A percentile compares a stretch with the other conserved stretches of the same genome.
phyloP scores from a whole-genome alignment of 2,113 vertebrate genomes.

The Cyprinodon variegatus region DNA sequence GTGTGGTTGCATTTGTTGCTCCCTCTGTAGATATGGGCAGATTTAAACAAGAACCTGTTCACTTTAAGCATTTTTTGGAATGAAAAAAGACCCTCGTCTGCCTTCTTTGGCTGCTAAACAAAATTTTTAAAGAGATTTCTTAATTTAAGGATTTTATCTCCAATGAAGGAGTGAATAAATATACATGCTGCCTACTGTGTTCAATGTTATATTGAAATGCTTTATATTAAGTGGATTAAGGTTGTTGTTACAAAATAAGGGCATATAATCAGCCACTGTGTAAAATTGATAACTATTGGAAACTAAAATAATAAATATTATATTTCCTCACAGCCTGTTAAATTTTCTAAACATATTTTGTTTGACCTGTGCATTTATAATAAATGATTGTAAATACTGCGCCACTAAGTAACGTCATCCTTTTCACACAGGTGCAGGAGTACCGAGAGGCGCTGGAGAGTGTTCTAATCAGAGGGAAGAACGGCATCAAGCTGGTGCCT shows the following conservation, averaged over 20 bases:
- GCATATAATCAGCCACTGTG: background rate
- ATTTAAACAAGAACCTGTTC: no score
- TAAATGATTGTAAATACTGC: background rate
- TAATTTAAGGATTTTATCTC: no score
- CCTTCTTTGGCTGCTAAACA: no score
- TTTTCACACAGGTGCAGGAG: conserved; percentile 89
- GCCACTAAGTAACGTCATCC: conserved; percentile 7
- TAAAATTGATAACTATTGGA: background rate
- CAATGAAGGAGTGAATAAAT: no score
- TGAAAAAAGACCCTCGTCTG: no score
- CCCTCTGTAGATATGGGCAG: no score
- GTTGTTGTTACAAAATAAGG: background rate
- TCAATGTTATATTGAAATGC: no score
- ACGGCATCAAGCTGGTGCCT: conserved; percentile 91
- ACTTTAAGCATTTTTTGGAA: no score
- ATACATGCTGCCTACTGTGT: no score
- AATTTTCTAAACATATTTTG: background rate
- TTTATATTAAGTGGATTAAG: no score
- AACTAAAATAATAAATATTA: background rate
- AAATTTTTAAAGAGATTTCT: no score
- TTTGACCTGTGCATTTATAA: background rate
- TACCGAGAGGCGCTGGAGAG: conserved; percentile 94
- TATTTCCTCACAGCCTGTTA: background rate
- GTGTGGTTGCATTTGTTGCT: background rate
- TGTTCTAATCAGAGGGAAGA: conserved; percentile 90